Percentiles rank a stretch among this genome's conserved stretches.
Evolutionary conservation across 2,797 vertebrate species (phyloP).

Genomic region (Cottoperca gobio): DNA sequence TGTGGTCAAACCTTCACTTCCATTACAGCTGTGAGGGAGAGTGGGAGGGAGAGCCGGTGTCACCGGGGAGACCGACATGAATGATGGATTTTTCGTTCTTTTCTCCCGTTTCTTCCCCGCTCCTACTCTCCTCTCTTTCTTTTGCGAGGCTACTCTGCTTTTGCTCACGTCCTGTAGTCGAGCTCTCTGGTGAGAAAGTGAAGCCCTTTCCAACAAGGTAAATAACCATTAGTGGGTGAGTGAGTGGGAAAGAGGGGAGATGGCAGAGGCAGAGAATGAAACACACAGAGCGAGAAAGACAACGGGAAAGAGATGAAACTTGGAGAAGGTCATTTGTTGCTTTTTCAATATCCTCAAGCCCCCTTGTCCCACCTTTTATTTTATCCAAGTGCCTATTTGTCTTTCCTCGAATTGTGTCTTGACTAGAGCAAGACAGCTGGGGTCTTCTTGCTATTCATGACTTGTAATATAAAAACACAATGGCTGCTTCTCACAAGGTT

Average conservation of each 20-base stretch:
- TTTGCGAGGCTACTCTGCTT: constrained; percentile 40
- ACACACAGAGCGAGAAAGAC: constrained; percentile 25
- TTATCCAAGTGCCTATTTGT: constrained; percentile 81
- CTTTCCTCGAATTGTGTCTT: constrained; percentile 72
- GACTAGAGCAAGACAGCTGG: constrained; percentile 53
- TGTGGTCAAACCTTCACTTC: constrained; percentile 73
- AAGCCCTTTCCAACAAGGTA: constrained; percentile 88
- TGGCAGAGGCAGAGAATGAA: constrained; percentile 52
- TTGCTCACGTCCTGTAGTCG: constrained; percentile 61
- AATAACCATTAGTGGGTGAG: constrained; percentile 86
- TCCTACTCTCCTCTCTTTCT: constrained; percentile 32
- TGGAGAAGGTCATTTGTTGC: constrained; percentile 87
- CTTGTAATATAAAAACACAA: constrained; percentile 80
- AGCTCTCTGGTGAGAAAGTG: constrained; percentile 84
- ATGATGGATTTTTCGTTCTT: constrained; percentile 80
- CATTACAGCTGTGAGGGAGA: constrained; percentile 81
- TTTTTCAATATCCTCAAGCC: constrained; percentile 82
- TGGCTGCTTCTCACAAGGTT: constrained; percentile 60
- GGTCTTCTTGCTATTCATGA: constrained; percentile 71
- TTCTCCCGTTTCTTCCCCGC: constrained; percentile 22
- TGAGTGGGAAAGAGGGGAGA: constrained; percentile 73
- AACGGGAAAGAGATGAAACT: constrained; percentile 80
- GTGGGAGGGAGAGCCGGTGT: constrained; percentile 75
- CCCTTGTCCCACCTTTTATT: constrained; percentile 71
- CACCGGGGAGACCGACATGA: constrained; percentile 83